phyloP scores from a whole-genome alignment of 2,888 invertebrate genomes.

The Nemoura dubitans region DNA sequence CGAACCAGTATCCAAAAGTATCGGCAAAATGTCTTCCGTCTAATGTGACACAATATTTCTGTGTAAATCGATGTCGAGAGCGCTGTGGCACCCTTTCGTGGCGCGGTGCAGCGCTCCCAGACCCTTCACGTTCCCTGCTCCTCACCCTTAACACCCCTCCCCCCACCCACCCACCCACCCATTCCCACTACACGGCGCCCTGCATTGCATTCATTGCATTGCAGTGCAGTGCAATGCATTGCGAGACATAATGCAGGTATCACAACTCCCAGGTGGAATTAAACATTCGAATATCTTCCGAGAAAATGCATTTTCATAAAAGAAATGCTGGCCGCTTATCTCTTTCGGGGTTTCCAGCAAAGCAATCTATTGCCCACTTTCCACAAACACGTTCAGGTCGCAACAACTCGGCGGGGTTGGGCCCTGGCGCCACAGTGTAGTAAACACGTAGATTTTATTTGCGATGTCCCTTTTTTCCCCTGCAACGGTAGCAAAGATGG shows the following conservation, averaged over 20 bases:
- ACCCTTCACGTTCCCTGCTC: not conserved
- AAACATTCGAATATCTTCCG: not conserved
- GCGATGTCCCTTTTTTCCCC: not conserved
- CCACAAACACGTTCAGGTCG: not conserved
- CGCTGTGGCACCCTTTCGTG: no score
- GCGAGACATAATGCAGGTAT: not conserved
- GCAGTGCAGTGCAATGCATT: not conserved
- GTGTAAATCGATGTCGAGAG: not conserved
- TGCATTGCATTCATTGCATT: no score
- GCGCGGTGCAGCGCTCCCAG: not conserved
- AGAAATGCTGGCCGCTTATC: not conserved
- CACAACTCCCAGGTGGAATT: not conserved
- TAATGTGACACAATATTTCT: slow-evolving; percentile 12
- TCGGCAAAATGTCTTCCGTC: not conserved
- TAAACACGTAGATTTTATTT: slow-evolving; percentile 1
- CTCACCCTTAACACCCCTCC: not conserved
- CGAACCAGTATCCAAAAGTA: not conserved
- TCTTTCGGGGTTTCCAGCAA: not conserved
- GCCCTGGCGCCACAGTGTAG: not conserved
- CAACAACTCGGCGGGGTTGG: not conserved
- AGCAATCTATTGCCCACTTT: not conserved
- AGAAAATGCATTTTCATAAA: not conserved
- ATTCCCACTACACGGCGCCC: not conserved
- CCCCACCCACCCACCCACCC: not conserved
- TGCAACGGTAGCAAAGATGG: not conserved